phyloP scores from a whole-genome alignment of 2,113 vertebrate species.

The Gymnocephalus cernua region DNA sequence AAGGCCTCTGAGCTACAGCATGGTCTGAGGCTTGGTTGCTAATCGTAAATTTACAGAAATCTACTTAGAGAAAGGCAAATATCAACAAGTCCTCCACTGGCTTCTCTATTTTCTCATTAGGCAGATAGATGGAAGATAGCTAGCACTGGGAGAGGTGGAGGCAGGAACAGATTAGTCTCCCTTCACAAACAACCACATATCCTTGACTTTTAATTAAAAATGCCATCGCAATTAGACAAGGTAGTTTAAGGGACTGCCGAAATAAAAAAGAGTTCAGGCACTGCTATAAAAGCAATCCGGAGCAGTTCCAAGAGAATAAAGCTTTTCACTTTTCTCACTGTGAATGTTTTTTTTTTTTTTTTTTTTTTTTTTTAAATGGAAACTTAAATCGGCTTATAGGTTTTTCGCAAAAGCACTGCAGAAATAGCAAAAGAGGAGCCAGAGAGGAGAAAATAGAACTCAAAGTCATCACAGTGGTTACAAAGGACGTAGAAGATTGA shows the following conservation, averaged over 20 bases:
- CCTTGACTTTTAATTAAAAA: slow-evolving; percentile 89
- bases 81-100: slow-evolving; percentile 84
- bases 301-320: slow-evolving; percentile 82
- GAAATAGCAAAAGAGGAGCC: slow-evolving; percentile 70
- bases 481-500: slow-evolving; percentile 82
- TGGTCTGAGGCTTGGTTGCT: slow-evolving; percentile 67
- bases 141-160: slow-evolving; percentile 71
- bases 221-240: slow-evolving; percentile 87
- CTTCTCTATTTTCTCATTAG: slow-evolving; percentile 84
- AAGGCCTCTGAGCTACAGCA: slow-evolving; percentile 62
- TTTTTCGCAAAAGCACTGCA: slow-evolving; percentile 76
- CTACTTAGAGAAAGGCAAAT: slow-evolving; percentile 80
- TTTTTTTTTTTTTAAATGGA: slow-evolving; percentile 70
- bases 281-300: slow-evolving; percentile 81
- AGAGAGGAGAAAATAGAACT: slow-evolving; percentile 74
- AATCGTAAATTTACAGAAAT: slow-evolving; percentile 81
- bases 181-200: slow-evolving; percentile 87
- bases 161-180: slow-evolving; percentile 84
- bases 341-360: slow-evolving; percentile 64
- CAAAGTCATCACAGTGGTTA: slow-evolving; percentile 79
- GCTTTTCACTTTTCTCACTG: slow-evolving; percentile 79
- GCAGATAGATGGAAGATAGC: slow-evolving; percentile 85
- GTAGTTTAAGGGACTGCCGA: slow-evolving; percentile 83
- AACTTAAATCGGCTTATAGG: slow-evolving; percentile 85
- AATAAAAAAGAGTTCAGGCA: slow-evolving; percentile 82